Percentiles rank a stretch among this genome's conserved stretches.
phyloP scores from a whole-genome alignment of 2,888 invertebrate genomes.

The Hyppa rectilinea region DNA sequence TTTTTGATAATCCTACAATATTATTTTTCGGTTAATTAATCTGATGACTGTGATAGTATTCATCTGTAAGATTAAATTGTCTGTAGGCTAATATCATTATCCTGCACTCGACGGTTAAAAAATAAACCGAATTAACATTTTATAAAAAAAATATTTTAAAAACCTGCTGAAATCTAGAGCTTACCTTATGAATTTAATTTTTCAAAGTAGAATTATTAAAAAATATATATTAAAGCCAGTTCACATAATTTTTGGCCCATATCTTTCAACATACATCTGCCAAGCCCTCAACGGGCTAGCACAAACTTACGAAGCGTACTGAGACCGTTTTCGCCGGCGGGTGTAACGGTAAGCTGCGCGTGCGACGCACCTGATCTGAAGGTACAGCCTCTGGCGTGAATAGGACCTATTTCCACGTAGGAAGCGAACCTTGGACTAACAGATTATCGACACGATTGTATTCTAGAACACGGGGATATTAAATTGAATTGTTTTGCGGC shows the following conservation, averaged over 20 bases:
- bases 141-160: background rate
- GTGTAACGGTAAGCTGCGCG: slow-evolving; percentile 81
- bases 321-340: slow-evolving; percentile 77
- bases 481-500: slow-evolving; percentile 59
- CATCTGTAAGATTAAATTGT: slow-evolving; percentile 13
- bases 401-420: slow-evolving; percentile 65
- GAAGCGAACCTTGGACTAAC: slow-evolving; percentile 63
- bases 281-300: slow-evolving; percentile 22
- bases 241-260: slow-evolving; percentile 37
- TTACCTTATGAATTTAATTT: slow-evolving; percentile 8
- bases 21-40: slow-evolving; percentile 71
- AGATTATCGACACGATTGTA: slow-evolving; percentile 68
- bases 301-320: slow-evolving; percentile 36
- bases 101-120: background rate
- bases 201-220: background rate
- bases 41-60: slow-evolving; percentile 33
- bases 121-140: background rate
- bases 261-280: slow-evolving; percentile 56
- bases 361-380: slow-evolving; percentile 81
- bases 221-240: background rate
- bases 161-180: background rate
- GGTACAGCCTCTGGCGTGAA: slow-evolving; percentile 71
- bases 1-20: slow-evolving; percentile 40
- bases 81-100: background rate
- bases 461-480: slow-evolving; percentile 54